Evolutionary conservation across 2,888 invertebrate genomes (phyloP), one percentile per base, ranked within the genome.

Genomic region (Biston betularia): DNA sequence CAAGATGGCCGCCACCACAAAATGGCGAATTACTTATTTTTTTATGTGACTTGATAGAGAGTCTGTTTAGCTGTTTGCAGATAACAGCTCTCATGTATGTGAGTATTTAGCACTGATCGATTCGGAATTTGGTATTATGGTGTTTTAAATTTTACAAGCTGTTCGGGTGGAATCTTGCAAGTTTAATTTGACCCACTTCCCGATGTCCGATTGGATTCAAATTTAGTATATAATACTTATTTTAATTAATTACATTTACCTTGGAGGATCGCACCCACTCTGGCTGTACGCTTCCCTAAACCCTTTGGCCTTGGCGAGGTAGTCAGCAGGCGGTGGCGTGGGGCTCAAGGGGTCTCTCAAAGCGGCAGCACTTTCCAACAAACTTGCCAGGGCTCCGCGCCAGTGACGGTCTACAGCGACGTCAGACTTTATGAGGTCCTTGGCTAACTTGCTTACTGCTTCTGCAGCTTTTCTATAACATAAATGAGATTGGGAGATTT

Each of bases 271-370:
- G 73, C 96, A 96, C 0, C 95, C 96, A 0, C 94, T 94, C 76
- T 96, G 96, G 76, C 96, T 96, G 74, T 96, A 96, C 0, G 96
- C 96, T 62, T 95, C 95, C 48, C 95, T 89, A 76, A 95, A 96
- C 0, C 95, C 96, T 0, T 89, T 83, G 0, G 96, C 96, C 71
- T 92, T 90, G 44, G 95, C 93, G 55, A 97, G 88, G 79, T 96
- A 97, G 81, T 96, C 96, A 58, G 95, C 94, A 0, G 97, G 95
- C 0, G 95, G 90, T 54, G 94, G 89, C 0, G 96, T 94, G 1
- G 95, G 95, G 57, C 94, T 89, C 61, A 96, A 77, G 0, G 94
- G 91, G 0, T 89, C 87, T 0, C 95, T 90, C 45, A 91, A 87
- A 0, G 94, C 89, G 65, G 94, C 94, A 70, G 94, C 94, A 4